A percentile compares a stretch with the other conserved stretches of the same genome.
Conservation (phyloP, 2,888 invertebrate species). For the Anoncus sp. region DNA sequence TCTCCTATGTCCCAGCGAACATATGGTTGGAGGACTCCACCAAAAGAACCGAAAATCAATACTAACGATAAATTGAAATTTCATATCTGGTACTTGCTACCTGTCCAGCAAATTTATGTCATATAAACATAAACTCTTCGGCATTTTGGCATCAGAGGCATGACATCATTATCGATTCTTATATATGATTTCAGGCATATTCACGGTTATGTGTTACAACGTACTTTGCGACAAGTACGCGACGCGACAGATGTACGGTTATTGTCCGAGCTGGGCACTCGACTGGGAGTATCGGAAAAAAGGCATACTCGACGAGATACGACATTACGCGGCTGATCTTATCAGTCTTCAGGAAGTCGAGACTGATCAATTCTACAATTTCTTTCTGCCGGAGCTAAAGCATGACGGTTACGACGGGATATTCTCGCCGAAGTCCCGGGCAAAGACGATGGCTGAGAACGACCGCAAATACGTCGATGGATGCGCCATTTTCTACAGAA, state of each 20-base stretch:
- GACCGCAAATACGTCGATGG: slow-evolving; percentile 99
- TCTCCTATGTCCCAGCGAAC: too few relatives aligned
- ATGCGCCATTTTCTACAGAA: slow-evolving; percentile 99
- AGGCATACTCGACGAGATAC: slow-evolving; percentile 98
- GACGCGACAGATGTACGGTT: slow-evolving; percentile 99
- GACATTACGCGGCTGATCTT: slow-evolving; percentile 98
- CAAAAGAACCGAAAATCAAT: too few relatives aligned
- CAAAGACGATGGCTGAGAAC: slow-evolving; percentile 98
- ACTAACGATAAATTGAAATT: too few relatives aligned
- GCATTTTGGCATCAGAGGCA: background rate
- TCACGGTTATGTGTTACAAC: slow-evolving; percentile 99
- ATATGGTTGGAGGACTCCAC: too few relatives aligned
- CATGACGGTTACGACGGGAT: slow-evolving; percentile 97
- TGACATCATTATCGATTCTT: slow-evolving; percentile 14
- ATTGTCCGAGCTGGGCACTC: slow-evolving; percentile 99
- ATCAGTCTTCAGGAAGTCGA: slow-evolving; percentile 99
- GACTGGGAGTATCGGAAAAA: slow-evolving; percentile 99
- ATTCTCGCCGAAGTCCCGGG: slow-evolving; percentile 98
- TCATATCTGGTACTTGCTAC: too few relatives aligned
- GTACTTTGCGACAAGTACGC: slow-evolving; percentile 99
- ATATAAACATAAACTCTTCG: background rate
- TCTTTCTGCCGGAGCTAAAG: slow-evolving; percentile 97
- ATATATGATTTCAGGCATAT: slow-evolving; percentile 91
- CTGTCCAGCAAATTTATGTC: too few relatives aligned
- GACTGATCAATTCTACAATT: slow-evolving; percentile 99